Conservation (phyloP, 2,113 vertebrate genomes). For the Cyphomyrus discorhynchus region DNA sequence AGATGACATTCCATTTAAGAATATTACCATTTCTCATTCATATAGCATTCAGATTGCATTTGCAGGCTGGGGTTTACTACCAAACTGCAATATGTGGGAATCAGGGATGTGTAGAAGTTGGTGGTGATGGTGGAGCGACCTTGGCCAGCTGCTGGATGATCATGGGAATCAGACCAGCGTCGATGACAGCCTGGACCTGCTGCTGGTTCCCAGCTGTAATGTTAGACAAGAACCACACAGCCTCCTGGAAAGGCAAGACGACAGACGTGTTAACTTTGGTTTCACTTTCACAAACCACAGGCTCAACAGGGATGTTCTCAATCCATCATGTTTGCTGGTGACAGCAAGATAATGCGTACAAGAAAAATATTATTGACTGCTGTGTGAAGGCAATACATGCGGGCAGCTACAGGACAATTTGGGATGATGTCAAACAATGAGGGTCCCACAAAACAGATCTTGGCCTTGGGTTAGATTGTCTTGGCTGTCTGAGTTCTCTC, state of each 20-base stretch:
- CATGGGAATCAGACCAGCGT: conserved; percentile 96
- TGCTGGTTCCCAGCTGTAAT: conserved; percentile 99
- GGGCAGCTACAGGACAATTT: not conserved
- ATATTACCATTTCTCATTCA: not conserved
- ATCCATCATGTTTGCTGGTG: not conserved
- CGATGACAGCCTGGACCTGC: conserved; percentile 97
- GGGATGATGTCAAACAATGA: not conserved
- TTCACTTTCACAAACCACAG: too few species aligned
- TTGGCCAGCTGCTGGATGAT: conserved; percentile 98
- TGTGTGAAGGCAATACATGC: not conserved
- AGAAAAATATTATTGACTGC: not conserved
- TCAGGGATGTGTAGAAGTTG: not conserved
- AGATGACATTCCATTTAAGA: not conserved
- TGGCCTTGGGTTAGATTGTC: not conserved
- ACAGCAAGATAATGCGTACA: not conserved
- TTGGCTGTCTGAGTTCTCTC: not conserved
- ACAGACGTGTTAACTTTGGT: not conserved
- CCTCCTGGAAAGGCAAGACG: conserved; percentile 70
- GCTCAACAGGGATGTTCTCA: not conserved
- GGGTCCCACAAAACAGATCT: not conserved
- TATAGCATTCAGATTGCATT: not conserved
- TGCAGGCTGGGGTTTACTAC: not conserved
- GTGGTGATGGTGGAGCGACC: conserved; percentile 56
- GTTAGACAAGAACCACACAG: conserved; percentile 98
- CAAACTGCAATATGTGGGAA: not conserved